phyloP scores from a whole-genome alignment of 2,797 vertebrate genomes.

The Crenuchus spilurus region DNA sequence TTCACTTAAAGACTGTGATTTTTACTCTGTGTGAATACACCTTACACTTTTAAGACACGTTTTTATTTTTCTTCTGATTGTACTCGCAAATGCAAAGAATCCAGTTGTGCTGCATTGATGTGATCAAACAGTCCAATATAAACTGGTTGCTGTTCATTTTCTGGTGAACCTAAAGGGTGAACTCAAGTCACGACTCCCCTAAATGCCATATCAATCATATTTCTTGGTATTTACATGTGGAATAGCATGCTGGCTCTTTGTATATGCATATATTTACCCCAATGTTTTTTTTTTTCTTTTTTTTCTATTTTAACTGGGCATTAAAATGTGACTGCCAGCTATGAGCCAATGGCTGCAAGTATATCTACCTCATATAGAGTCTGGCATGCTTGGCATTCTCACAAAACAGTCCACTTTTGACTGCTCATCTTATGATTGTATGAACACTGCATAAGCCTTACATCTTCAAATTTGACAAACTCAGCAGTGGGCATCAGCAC shows the following conservation, averaged over 20 bases:
- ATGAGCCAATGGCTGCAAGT: slow-evolving; percentile 50
- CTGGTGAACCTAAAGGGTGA: too few species aligned
- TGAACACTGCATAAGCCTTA: slow-evolving; percentile 44
- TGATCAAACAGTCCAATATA: background rate
- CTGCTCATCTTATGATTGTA: background rate
- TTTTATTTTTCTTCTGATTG: too few species aligned
- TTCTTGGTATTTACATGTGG: background rate
- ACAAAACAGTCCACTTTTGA: background rate
- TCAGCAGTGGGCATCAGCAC: background rate
- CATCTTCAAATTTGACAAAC: background rate
- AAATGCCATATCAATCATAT: background rate
- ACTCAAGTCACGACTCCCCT: background rate
- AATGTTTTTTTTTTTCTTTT: background rate
- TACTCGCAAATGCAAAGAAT: too few species aligned
- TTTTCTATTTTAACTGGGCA: slow-evolving; percentile 35
- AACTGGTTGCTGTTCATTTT: too few species aligned
- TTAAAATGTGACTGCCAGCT: slow-evolving; percentile 17
- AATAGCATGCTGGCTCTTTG: background rate
- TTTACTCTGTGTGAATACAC: background rate
- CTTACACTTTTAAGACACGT: background rate
- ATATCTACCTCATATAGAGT: slow-evolving; percentile 78
- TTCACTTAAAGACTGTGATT: slow-evolving; percentile 50
- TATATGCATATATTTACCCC: background rate
- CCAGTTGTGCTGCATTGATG: background rate
- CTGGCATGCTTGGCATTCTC: slow-evolving; percentile 8